Evolutionary conservation across 2,888 invertebrate genomes (phyloP), one percentile per base, ranked within the genome.

Genomic region (Saturnia pavonia): DNA sequence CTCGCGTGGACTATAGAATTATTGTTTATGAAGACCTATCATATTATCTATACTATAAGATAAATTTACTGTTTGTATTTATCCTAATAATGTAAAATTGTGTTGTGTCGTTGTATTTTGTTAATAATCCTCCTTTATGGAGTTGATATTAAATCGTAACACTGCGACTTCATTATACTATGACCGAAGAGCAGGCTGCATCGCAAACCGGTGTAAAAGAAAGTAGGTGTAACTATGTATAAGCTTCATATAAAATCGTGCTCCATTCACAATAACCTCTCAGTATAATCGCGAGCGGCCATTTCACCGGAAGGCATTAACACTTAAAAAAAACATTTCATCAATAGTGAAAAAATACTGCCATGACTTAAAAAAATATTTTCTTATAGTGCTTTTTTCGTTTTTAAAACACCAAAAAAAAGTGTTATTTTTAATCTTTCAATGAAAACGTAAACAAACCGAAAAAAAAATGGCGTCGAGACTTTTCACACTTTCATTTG

Each of bases 401-500:
- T 57, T 12, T 22, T 57, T 25, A 12, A 25, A 57, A 57, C 25
- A 57, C 19, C 57, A n/a, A 60, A 19, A 25, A 60, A 60, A 27
- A 60, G 25, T 60, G 57, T 60, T 27, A 27, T 16, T 51, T 19
- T 51, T 27, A 14, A 14, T 6, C 14, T 14, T 27, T 60, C 14
- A 60, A 60, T 60, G 57, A 60, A 27, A 67, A 65, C 70, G 48
- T 71, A 63, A 68, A 70, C 2, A 25, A 68, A 51, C 19, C 60
- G 60, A 63, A 45, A 67, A 74, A 68, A 87, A 81, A 67, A 91
- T 91, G 91, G 82, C 88, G 80, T 73, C 84, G 25, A 86, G 84
- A 82, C 82, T 80, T 75, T 73, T 74, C 27, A 48, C 82, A 63
- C 73, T 78, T 75, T 79, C 85, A 45, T 73, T 87, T 74, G 75